phyloP scores from a whole-genome alignment of 2,113 vertebrate species.

The Melanerpes aurifrons region DNA sequence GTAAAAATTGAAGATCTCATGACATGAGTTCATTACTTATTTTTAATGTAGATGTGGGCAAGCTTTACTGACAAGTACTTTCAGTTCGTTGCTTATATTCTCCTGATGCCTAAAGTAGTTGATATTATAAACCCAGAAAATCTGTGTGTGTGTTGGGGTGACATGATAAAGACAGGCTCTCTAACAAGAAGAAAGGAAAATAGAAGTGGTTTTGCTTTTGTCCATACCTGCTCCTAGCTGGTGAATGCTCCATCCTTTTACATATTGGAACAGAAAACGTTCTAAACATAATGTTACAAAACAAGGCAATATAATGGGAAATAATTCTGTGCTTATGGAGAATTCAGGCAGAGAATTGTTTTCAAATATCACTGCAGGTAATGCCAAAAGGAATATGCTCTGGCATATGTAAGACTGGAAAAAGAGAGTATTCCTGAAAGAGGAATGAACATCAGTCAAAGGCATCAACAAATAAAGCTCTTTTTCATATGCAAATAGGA shows the following conservation, averaged over 20 bases:
- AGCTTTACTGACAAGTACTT: background rate
- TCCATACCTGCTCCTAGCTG: background rate
- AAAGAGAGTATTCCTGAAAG: slow-evolving; percentile 69
- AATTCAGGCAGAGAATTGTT: background rate
- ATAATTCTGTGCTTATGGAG: background rate
- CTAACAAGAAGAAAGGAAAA: background rate
- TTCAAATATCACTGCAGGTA: slow-evolving; percentile 15
- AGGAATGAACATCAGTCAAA: slow-evolving; percentile 74
- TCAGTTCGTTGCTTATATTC: background rate
- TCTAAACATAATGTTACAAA: background rate
- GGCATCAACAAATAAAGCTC: slow-evolving; percentile 78
- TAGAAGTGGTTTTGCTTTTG: background rate
- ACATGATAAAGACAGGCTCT: background rate
- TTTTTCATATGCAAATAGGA: slow-evolving; percentile 85
- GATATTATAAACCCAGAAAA: background rate
- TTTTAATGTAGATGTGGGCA: background rate
- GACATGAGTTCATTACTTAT: background rate
- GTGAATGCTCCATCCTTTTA: background rate
- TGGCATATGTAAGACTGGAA: slow-evolving; percentile 53
- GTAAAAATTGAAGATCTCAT: background rate
- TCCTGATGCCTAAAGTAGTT: background rate
- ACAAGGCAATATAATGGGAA: background rate
- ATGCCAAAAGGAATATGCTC: slow-evolving; percentile 49
- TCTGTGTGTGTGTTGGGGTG: background rate
- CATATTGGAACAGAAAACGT: background rate